phyloP scores from a whole-genome alignment of 2,113 vertebrate species.

The Protomyctophum bolini region DNA sequence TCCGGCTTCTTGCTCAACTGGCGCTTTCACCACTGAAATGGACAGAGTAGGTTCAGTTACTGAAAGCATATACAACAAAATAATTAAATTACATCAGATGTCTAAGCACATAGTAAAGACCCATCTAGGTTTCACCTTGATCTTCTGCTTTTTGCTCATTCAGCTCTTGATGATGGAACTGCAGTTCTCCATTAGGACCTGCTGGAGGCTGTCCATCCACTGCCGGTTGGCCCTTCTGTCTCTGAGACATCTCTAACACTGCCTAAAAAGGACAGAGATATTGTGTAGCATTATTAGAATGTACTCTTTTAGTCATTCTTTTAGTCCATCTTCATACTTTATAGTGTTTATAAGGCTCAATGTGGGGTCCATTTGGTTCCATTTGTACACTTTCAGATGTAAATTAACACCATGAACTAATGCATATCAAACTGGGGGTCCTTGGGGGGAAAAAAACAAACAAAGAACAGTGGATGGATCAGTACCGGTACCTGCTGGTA shows the following conservation, averaged over 20 bases:
- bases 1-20: constrained; percentile 55
- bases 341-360: too few species aligned
- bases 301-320: neutral
- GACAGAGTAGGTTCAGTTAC: constrained; percentile 4
- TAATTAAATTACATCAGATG: neutral
- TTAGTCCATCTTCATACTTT: too few species aligned
- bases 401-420: neutral
- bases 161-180: constrained; percentile 71
- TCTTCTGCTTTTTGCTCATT: constrained; percentile 51
- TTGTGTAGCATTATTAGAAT: neutral
- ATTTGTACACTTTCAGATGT: neutral
- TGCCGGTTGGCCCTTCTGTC: constrained; percentile 80
- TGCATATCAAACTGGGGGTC: neutral
- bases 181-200: constrained; percentile 79
- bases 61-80: neutral
- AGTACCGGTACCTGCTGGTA: constrained; percentile 88
- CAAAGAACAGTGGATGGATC: neutral
- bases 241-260: constrained; percentile 88
- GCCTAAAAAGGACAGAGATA: constrained; percentile 69
- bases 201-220: constrained; percentile 57
- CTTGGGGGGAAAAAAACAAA: neutral
- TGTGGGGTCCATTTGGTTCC: too few species aligned
- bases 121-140: constrained; percentile 43
- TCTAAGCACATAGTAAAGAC: neutral
- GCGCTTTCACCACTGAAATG: constrained; percentile 64